Evolutionary conservation across 2,113 vertebrate genomes (phyloP).

Genomic region (Macquaria australasica): DNA sequence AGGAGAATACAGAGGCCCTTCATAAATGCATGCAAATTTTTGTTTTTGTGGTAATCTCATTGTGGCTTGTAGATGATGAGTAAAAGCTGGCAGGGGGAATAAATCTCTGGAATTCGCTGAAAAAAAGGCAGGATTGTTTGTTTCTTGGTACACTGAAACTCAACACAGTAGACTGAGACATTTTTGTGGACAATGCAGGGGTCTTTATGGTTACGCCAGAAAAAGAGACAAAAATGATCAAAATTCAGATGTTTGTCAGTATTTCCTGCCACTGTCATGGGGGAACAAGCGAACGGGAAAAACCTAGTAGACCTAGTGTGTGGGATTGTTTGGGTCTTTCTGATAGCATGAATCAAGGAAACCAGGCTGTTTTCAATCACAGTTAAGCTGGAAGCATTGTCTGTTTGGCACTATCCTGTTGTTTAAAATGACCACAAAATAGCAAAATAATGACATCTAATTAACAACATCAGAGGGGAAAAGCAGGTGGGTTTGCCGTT

Average conservation of each 20-base stretch:
- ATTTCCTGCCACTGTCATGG: slow-evolving; percentile 51
- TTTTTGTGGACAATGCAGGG: slow-evolving; percentile 70
- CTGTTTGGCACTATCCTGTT: slow-evolving; percentile 64
- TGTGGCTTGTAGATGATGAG: slow-evolving; percentile 68
- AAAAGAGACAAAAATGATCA: slow-evolving; percentile 47
- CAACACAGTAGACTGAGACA: slow-evolving; percentile 68
- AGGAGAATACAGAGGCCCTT: slow-evolving; percentile 43
- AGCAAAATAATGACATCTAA: slow-evolving; percentile 73
- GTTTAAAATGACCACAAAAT: slow-evolving; percentile 75
- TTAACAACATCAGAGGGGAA: slow-evolving; percentile 73
- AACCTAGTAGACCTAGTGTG: slow-evolving; percentile 33
- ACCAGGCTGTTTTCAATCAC: slow-evolving; percentile 68
- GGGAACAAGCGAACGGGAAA: slow-evolving; percentile 38
- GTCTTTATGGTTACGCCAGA: slow-evolving; percentile 48
- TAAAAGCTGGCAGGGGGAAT: slow-evolving; percentile 61
- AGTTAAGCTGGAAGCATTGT: slow-evolving; percentile 61
- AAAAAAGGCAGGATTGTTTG: slow-evolving; percentile 67
- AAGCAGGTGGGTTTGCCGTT: slow-evolving; percentile 72
- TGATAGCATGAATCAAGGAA: slow-evolving; percentile 56
- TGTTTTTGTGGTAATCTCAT: slow-evolving; percentile 67
- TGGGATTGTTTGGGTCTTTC: slow-evolving; percentile 60
- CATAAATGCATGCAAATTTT: slow-evolving; percentile 53
- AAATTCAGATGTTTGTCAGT: slow-evolving; percentile 46
- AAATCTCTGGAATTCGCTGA: slow-evolving; percentile 58
- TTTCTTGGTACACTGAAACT: slow-evolving; percentile 67